phyloP scores from a whole-genome alignment of 2,888 invertebrate species.

The Mycalesis mineus region DNA sequence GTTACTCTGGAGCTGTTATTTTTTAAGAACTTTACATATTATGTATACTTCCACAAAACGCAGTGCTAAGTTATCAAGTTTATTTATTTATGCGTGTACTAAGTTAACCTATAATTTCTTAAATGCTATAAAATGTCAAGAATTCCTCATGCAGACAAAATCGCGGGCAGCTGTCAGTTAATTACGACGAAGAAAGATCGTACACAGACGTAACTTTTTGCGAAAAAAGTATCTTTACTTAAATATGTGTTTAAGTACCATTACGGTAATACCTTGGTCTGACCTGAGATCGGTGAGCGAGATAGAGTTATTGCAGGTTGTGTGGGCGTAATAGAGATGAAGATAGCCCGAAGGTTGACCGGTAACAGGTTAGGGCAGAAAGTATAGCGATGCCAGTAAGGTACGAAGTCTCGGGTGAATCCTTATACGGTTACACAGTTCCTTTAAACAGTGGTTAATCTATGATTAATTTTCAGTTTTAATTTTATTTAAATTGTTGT shows the following conservation, averaged over 20 bases:
- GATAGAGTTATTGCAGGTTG: slow-evolving; percentile 39
- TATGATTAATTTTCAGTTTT: slow-evolving; percentile 12
- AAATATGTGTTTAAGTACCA: slow-evolving; percentile 77
- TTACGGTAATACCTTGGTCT: slow-evolving; percentile 72
- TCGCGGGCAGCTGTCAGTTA: slow-evolving; percentile 16
- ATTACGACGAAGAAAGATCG: slow-evolving; percentile 34
- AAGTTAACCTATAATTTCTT: neutral
- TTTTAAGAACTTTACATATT: no score
- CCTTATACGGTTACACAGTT: slow-evolving; percentile 46
- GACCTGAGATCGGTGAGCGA: slow-evolving; percentile 60
- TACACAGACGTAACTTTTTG: slow-evolving; percentile 57
- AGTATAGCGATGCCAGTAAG: slow-evolving; percentile 69
- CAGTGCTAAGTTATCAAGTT: no score
- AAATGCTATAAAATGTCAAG: neutral
- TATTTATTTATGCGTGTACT: no score
- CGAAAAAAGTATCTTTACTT: slow-evolving; percentile 70
- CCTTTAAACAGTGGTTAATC: slow-evolving; percentile 40
- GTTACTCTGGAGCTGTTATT: no score
- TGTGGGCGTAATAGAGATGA: slow-evolving; percentile 41
- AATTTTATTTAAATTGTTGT: no score
- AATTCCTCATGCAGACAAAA: slow-evolving; percentile 31
- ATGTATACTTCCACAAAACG: no score
- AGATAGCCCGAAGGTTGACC: slow-evolving; percentile 60
- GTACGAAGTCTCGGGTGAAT: slow-evolving; percentile 51
- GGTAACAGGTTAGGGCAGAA: slow-evolving; percentile 73